These are phyloP conservation scores for Beroe forskalii DNA, from an alignment of 37 sponge, comb jelly and placozoan species.

Conservation along the genomic window DNA sequence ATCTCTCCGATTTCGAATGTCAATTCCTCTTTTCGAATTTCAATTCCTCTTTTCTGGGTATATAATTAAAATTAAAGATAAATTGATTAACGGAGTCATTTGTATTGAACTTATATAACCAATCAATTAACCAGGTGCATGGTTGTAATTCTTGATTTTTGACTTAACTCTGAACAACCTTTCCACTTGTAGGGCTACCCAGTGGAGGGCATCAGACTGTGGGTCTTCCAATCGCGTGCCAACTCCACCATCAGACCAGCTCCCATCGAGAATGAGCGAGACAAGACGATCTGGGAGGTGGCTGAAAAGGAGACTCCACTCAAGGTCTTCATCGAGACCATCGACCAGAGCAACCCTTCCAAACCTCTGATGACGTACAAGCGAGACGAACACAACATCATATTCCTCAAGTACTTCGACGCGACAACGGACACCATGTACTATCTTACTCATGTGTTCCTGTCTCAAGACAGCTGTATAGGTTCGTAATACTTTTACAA, in stretches of 20 bases:
- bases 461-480: conserved; percentile 30
- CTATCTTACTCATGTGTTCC: conserved; percentile 38
- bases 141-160: no score
- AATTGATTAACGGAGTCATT: no score
- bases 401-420: conserved; percentile 90
- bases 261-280: conserved; percentile 66
- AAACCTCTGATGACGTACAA: conserved; percentile 1
- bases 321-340: conserved; percentile 53
- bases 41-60: no score
- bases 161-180: no score
- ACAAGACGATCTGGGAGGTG: conserved; percentile 60
- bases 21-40: no score
- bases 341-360: conserved; percentile 29
- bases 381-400: conserved; percentile 67
- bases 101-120: no score
- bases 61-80: no score
- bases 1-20: no score
- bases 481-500: conserved; percentile 24
- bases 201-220: conserved; percentile 70
- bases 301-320: conserved; percentile 57
- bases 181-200: conserved; percentile 89
- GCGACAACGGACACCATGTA: conserved; percentile 66
- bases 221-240: conserved; percentile 84
- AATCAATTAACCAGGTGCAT: no score
- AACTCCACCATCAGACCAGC: conserved; percentile 80